A percentile compares a stretch with the other conserved stretches of the same genome.
These are phyloP conservation scores for Ammodramus savannarum DNA, from an alignment of 2,113 vertebrate genomes.

Conservation along the genomic window DNA sequence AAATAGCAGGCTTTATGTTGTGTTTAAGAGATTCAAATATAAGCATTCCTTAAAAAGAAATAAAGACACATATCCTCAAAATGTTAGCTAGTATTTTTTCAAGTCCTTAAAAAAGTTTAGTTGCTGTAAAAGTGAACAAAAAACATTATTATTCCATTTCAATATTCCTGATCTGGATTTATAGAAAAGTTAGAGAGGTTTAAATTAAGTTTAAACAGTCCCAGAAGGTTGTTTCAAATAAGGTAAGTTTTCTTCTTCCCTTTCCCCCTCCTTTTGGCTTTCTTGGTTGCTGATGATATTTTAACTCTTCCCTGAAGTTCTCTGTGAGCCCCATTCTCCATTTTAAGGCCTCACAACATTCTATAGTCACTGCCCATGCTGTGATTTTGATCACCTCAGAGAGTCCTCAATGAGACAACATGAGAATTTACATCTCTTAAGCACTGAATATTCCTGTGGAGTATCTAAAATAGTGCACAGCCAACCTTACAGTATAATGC, in stretches of 20 bases:
- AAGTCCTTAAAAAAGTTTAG: background rate
- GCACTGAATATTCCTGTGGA: background rate
- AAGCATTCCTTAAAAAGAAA: background rate
- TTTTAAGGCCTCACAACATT: background rate
- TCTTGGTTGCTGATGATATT: background rate
- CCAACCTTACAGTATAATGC: background rate
- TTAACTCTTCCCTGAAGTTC: background rate
- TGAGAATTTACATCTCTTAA: background rate
- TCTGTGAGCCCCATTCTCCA: background rate
- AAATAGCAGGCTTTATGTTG: background rate
- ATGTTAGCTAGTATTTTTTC: background rate
- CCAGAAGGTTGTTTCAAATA: background rate
- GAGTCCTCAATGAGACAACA: background rate
- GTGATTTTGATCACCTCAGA: background rate
- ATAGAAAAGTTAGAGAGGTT: background rate
- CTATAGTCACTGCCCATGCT: background rate
- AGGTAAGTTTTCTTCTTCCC: background rate
- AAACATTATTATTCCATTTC: background rate
- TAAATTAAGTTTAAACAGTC: background rate
- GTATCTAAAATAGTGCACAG: background rate
- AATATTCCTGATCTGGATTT: background rate
- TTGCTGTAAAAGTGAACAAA: background rate
- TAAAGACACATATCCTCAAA: background rate
- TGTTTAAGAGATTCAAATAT: background rate
- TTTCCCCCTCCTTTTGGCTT: background rate